Evolutionary conservation across 2,888 invertebrate species (phyloP), one percentile per base, ranked within the genome.

Genomic region (Drosophila setosimentum): DNA sequence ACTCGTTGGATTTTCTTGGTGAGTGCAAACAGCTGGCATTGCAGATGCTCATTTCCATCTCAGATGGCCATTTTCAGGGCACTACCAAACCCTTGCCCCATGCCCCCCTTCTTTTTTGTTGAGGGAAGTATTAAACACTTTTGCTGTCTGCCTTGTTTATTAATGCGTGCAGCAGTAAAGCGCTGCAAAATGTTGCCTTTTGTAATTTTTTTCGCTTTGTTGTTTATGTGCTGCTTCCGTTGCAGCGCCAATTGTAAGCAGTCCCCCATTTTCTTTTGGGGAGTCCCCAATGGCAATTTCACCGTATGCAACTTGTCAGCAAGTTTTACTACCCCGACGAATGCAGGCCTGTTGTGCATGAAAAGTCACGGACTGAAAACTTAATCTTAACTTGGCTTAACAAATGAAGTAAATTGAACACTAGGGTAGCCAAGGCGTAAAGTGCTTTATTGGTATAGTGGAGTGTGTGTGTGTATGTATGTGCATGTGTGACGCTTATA

Each of bases 121-220:
- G n/a, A 40, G 71, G 80, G 87, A 82, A 87, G 86, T 82, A 82
- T 82, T 82, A 86, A 82, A 86, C 82, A 82, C 80, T 82, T 80
- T 85, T 76, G 83, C 87, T 83, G 87, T 77, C 87, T 80, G 83
- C 65, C 58, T 65, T 80, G 80, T 72, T 82, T 83, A 86, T 82
- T 82, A 83, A 82, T 82, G 82, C 68, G 77, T 80, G 76, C 72
- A 59, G 60, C 80, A 65, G 32, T 64, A 54, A 68, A 72, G 65
- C 48, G 62, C 78, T 59, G 78, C 81, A 72, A 74, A 81, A 75
- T 81, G 81, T 81, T 83, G 83, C 81, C 75, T 78, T 86, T 85
- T 78, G 78, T 78, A 75, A 59, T 63, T 63, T 66, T 65, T 53
- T 57, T 51, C 73, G 70, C 67, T 67, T 76, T 51, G 80, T 83